Conservation (phyloP, 1,140 invertebrate genomes). For the Caenorhabditis brenneri region DNA sequence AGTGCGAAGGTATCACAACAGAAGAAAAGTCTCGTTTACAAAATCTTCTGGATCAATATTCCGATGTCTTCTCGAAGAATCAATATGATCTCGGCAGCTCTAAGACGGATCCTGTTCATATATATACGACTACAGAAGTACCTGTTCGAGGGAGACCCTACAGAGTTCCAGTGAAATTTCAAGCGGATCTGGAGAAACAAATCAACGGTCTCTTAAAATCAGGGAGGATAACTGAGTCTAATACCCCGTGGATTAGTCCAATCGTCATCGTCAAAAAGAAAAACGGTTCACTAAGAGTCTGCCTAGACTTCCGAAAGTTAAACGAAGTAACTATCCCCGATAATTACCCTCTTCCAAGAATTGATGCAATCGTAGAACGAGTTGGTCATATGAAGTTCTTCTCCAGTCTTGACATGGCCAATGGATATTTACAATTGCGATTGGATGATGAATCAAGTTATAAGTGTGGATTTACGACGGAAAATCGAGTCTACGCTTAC, state of each 20-base stretch:
- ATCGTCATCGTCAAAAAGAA: conserved; percentile 74
- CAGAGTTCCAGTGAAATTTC: background rate
- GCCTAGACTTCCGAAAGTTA: conserved; percentile 73
- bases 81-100: background rate
- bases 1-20: too few species aligned
- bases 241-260: conserved; percentile 72
- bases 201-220: background rate
- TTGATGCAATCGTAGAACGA: conserved; percentile 72
- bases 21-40: background rate
- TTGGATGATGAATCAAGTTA: conserved; percentile 52
- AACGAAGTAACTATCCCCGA: conserved; percentile 72
- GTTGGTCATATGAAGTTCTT: conserved; percentile 72
- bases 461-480: conserved; percentile 52
- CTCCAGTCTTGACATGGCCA: conserved; percentile 72
- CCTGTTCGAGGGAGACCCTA: background rate
- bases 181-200: background rate
- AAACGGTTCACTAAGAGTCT: conserved; percentile 71
- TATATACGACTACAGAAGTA: background rate
- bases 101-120: background rate
- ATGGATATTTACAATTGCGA: conserved; percentile 73
- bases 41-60: background rate
- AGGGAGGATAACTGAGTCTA: conserved; percentile 42
- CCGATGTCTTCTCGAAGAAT: background rate
- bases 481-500: conserved; percentile 71
- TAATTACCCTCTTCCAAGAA: conserved; percentile 73